phyloP scores from a whole-genome alignment of 2,888 invertebrate species.

The Orgyia antiqua region DNA sequence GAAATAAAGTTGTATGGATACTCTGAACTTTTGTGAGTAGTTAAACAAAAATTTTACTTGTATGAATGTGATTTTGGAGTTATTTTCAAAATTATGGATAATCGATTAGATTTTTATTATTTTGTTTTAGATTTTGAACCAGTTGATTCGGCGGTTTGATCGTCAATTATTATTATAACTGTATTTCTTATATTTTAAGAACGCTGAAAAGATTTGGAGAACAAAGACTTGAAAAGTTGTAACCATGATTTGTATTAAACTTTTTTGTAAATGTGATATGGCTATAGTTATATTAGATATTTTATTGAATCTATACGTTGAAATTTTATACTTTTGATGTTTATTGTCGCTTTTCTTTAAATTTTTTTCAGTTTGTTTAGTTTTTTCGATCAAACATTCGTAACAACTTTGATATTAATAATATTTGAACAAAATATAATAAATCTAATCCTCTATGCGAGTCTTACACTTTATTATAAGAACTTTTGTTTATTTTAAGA shows the following conservation, averaged over 20 bases:
- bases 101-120: slow-evolving; percentile 30
- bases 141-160: slow-evolving; percentile 28
- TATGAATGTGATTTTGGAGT: slow-evolving; percentile 54
- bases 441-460: slow-evolving; percentile 24
- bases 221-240: slow-evolving; percentile 21
- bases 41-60: slow-evolving; percentile 51
- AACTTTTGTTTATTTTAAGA: not conserved
- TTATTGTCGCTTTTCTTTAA: slow-evolving; percentile 8
- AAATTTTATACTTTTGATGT: slow-evolving; percentile 10
- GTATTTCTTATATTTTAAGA: slow-evolving; percentile 10
- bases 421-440: slow-evolving; percentile 6
- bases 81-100: slow-evolving; percentile 22
- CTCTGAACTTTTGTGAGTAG: slow-evolving; percentile 65
- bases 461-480: slow-evolving; percentile 3
- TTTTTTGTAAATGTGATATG: slow-evolving; percentile 24
- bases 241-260: slow-evolving; percentile 21
- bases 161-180: slow-evolving; percentile 20
- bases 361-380: slow-evolving; percentile 17
- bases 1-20: slow-evolving; percentile 63
- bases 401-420: slow-evolving; percentile 15
- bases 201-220: slow-evolving; percentile 23
- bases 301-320: slow-evolving; percentile 12
- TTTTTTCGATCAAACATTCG: slow-evolving; percentile 28
- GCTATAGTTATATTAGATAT: slow-evolving; percentile 18
- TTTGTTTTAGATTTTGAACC: slow-evolving; percentile 13